Percentiles rank a stretch among this genome's conserved stretches.
These are phyloP conservation scores for Sus scrofa DNA, from an alignment of 2,113 vertebrate genomes.

Conservation along the genomic window T2T-Sscrofa CM000812.6:234383501-234384000, in stretches of 20 bases:
- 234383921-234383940: background rate
- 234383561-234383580: background rate
- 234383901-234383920: background rate
- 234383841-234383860: background rate
- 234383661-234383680: background rate
- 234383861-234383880: background rate
- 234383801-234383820: background rate
- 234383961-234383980: background rate
- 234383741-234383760: constrained; percentile 11
- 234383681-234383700: background rate
- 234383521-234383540: background rate
- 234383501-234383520: background rate
- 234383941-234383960: background rate
- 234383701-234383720: background rate
- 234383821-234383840: background rate
- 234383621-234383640: background rate
- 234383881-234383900: background rate
- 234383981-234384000: background rate
- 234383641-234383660: background rate
- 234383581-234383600: background rate
- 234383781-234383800: background rate
- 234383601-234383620: background rate
- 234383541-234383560: background rate
- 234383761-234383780: background rate
- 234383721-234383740: background rate